Conservation (phyloP, 2,113 vertebrate genomes). For the Geothlypis trichas region DNA sequence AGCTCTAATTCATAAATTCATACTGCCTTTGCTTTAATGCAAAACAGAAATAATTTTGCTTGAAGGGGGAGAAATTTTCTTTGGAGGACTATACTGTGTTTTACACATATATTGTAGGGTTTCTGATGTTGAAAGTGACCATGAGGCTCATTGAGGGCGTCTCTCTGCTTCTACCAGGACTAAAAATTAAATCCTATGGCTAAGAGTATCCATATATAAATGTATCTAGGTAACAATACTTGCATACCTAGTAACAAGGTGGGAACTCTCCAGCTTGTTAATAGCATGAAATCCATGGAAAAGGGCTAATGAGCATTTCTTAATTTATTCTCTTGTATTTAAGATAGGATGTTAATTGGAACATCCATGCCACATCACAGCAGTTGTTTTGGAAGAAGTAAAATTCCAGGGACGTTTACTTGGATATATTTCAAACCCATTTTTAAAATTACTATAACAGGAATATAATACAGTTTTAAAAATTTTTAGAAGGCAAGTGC, state of each 20-base stretch:
- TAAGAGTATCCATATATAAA: neutral
- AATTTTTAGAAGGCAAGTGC: neutral
- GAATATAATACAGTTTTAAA: neutral
- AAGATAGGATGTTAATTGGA: neutral
- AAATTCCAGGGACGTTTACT: neutral
- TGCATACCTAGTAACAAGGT: neutral
- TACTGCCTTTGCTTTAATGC: neutral
- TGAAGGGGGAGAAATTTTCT: neutral
- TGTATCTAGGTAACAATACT: neutral
- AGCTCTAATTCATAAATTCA: neutral
- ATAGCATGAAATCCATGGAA: neutral
- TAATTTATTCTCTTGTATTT: neutral
- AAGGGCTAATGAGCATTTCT: neutral
- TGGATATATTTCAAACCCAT: neutral
- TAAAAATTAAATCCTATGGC: neutral
- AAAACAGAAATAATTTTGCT: neutral
- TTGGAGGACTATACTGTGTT: neutral
- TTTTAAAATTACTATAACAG: neutral
- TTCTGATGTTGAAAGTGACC: neutral
- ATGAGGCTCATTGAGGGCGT: neutral
- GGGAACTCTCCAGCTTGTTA: neutral
- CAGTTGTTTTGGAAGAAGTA: neutral
- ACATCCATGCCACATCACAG: neutral
- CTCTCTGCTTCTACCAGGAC: neutral
- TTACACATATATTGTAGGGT: neutral